These are phyloP conservation scores for Charadrius vociferus DNA, from an alignment of 2,113 vertebrate species.

Conservation along the genomic window DNA sequence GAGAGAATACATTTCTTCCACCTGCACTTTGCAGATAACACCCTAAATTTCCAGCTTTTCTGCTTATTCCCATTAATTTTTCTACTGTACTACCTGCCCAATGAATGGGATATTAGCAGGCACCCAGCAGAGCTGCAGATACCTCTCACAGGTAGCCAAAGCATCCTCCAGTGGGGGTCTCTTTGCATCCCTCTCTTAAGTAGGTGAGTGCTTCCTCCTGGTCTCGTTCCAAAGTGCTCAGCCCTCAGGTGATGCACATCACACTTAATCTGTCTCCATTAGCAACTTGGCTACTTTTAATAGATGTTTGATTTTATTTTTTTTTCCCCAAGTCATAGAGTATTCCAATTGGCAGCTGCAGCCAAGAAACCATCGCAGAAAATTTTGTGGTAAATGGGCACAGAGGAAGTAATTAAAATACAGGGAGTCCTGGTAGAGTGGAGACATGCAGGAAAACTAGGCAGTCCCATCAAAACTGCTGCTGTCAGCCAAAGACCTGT, in stretches of 20 bases:
- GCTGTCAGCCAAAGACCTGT: not conserved
- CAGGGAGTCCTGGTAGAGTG: not conserved
- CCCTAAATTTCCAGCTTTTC: constrained; percentile 9
- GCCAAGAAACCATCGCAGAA: not conserved
- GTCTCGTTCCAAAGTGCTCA: not conserved
- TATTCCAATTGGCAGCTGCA: not conserved
- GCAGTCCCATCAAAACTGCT: not conserved
- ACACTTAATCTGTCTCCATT: not conserved
- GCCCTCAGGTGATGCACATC: not conserved
- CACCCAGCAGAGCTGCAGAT: not conserved
- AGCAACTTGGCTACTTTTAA: not conserved
- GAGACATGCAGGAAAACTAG: not conserved
- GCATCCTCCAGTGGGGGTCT: not conserved
- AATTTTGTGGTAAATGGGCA: not conserved
- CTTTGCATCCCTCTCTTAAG: not conserved
- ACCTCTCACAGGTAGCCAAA: not conserved
- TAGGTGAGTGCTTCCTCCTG: not conserved
- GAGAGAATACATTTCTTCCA: constrained; percentile 1
- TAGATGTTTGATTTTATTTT: not conserved
- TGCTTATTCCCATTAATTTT: constrained; percentile 33
- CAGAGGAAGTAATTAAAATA: not conserved
- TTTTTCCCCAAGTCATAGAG: not conserved
- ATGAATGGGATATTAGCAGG: not conserved
- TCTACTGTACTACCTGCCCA: not conserved
- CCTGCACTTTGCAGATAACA: constrained; percentile 33